Evolutionary conservation across 1,140 invertebrate species (phyloP).

Genomic region (Bombus sylvicola): DNA sequence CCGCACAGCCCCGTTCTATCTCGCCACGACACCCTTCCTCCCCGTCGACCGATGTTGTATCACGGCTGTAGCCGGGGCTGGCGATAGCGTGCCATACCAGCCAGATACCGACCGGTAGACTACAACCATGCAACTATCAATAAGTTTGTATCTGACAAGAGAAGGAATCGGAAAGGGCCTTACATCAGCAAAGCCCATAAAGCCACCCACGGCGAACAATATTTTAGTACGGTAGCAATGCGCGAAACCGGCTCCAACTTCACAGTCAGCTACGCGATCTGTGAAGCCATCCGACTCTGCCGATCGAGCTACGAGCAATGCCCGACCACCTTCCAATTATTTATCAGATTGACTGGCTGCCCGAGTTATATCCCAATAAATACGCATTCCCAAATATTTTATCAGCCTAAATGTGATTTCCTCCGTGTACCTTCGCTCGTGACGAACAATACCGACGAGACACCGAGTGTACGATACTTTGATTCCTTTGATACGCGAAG

Average conservation of each 20-base stretch:
- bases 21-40: slow-evolving; percentile 37
- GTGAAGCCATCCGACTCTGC: slow-evolving; percentile 31
- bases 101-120: slow-evolving; percentile 50
- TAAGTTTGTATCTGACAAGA: slow-evolving; percentile 77
- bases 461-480: too few relatives aligned
- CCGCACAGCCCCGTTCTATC: slow-evolving; percentile 31
- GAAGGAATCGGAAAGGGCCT: slow-evolving; percentile 73
- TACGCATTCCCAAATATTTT: slow-evolving; percentile 69
- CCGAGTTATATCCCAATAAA: slow-evolving; percentile 66
- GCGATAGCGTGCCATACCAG: slow-evolving; percentile 55
- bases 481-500: too few relatives aligned
- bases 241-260: slow-evolving; percentile 71
- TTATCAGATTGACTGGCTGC: slow-evolving; percentile 71
- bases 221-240: slow-evolving; percentile 80
- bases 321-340: slow-evolving; percentile 67
- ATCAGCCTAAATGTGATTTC: not conserved
- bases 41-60: not conserved
- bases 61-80: not conserved
- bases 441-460: not conserved
- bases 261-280: slow-evolving; percentile 42
- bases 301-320: slow-evolving; percentile 50
- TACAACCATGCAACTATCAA: slow-evolving; percentile 71
- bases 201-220: slow-evolving; percentile 80
- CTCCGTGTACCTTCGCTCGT: not conserved
- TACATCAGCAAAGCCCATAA: slow-evolving; percentile 74